A percentile compares a stretch with the other conserved stretches of the same genome.
phyloP scores from a whole-genome alignment of 2,797 vertebrate species.

The Pelobates cultripes region DNA sequence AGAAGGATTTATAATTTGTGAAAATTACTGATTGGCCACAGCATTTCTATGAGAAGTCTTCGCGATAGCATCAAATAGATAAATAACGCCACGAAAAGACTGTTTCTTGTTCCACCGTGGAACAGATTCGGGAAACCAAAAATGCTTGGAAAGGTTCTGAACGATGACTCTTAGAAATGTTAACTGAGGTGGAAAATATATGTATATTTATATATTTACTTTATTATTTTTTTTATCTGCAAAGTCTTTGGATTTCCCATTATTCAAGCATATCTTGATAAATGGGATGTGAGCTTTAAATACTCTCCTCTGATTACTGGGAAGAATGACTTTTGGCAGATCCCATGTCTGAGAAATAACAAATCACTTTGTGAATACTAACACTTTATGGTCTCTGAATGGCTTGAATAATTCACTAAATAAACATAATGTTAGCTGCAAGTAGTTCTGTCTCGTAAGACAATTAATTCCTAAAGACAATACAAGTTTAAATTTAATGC shows the following conservation, averaged over 20 bases:
- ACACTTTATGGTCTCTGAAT: conserved; percentile 37
- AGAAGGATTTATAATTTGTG: too few relatives aligned
- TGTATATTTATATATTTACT: background rate
- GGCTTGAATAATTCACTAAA: conserved; percentile 52
- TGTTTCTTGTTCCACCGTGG: too few relatives aligned
- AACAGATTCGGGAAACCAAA: too few relatives aligned
- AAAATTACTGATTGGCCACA: too few relatives aligned
- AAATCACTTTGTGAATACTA: conserved; percentile 45
- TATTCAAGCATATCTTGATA: conserved; percentile 37
- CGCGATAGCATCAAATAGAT: too few relatives aligned
- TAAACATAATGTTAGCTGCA: conserved; percentile 29
- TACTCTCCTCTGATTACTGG: conserved; percentile 36
- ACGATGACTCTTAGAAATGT: background rate
- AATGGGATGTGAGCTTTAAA: conserved; percentile 37
- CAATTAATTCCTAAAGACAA: background rate
- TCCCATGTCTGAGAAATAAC: conserved; percentile 54
- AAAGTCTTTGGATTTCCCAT: conserved; percentile 16
- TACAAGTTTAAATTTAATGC: background rate
- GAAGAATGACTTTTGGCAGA: conserved; percentile 48
- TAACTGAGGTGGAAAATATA: background rate
- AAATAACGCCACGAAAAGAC: too few relatives aligned
- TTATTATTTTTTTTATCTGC: background rate
- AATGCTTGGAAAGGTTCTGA: too few relatives aligned
- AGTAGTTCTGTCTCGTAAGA: conserved; percentile 35
- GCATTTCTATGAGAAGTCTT: too few relatives aligned